phyloP scores from a whole-genome alignment of 1,140 invertebrate species.

The Pachyrhynchus sulphureomaculatus region DNA sequence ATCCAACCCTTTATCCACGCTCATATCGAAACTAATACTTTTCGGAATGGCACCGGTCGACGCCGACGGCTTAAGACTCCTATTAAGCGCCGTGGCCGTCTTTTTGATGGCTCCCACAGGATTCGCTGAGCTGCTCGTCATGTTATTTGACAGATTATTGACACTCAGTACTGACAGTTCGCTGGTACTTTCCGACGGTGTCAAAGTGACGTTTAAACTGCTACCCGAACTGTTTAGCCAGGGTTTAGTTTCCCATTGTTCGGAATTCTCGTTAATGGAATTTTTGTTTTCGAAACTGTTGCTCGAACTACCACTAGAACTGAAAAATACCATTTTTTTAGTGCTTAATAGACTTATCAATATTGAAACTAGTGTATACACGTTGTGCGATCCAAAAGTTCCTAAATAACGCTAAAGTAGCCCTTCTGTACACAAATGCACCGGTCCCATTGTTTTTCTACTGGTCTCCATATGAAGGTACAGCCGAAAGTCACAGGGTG shows the following conservation, averaged over 20 bases:
- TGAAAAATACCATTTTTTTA: constrained; percentile 1
- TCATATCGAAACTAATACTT: constrained; percentile 90
- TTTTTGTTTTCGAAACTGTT: constrained; percentile 46
- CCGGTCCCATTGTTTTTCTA: too few relatives aligned
- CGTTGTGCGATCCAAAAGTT: too few relatives aligned
- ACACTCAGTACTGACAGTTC: constrained; percentile 45
- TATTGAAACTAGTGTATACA: too few relatives aligned
- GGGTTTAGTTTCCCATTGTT: constrained; percentile 47
- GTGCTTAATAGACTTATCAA: too few relatives aligned
- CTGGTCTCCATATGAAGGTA: too few relatives aligned
- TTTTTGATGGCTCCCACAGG: constrained; percentile 17
- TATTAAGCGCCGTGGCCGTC: constrained; percentile 7
- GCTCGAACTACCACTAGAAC: constrained; percentile 48
- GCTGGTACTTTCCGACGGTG: constrained; percentile 46
- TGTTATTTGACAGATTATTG: constrained; percentile 27
- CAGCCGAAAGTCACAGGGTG: too few relatives aligned
- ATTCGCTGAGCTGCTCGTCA: neutral
- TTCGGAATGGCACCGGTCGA: constrained; percentile 86
- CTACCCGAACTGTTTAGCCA: constrained; percentile 47
- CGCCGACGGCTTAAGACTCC: constrained; percentile 55
- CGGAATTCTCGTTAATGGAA: constrained; percentile 31
- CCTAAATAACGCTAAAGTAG: too few relatives aligned
- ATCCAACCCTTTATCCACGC: constrained; percentile 69
- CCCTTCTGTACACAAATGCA: too few relatives aligned
- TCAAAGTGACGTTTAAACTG: constrained; percentile 44